Evolutionary conservation across 2,113 vertebrate genomes (phyloP), one percentile per base, ranked within the genome.

Genomic region (Lamprologus sp.): DNA sequence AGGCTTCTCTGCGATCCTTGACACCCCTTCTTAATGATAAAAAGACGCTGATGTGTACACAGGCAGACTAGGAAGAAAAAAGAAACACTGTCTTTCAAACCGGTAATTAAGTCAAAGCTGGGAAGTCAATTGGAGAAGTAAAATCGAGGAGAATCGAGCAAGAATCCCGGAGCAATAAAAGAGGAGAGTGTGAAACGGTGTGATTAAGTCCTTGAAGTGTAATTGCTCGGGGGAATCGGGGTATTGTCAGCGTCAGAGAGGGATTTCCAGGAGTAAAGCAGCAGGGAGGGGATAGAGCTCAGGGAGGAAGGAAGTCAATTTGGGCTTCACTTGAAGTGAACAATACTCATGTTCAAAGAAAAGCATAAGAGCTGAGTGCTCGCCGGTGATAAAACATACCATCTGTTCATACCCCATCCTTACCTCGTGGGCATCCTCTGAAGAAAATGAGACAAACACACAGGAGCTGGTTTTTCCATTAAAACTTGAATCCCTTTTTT

Each of bases 361-460:
- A 5, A 58, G 80, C 65, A 65, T 1, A 8, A 75, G 79, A 45
- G 87, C n/a, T 1, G 79, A 85, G 87, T 47, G 84, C 84, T 63
- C 3, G 53, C 73, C 12, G 40, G 40, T 63, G 84, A 90, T 88
- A 87, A 88, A 90, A 53, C 7, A 2, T 4, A 89, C 90, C 93
- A 92, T 92, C 90, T 93, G 92, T 89, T 93, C 87, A 63, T 49
- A 82, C 45, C 54, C 63, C 55, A 6, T 3, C 17, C 9, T 26
- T 84, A 82, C 84, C 90, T 92, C 53, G 12, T 51, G 84, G 90
- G 79, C 88, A 85, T 92, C 80, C 80, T 92, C 90, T 84, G 84
- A 91, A 88, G 86, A 90, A 86, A 90, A 85, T 81, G 77, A 88
- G 85, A 68, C 68, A 31, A 88, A 82, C 55, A 84, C 88, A 56